Evolutionary conservation across 2,888 invertebrate species (phyloP), one percentile per base, ranked within the genome.

Genomic region (Chymomyza fuscimana): DNA sequence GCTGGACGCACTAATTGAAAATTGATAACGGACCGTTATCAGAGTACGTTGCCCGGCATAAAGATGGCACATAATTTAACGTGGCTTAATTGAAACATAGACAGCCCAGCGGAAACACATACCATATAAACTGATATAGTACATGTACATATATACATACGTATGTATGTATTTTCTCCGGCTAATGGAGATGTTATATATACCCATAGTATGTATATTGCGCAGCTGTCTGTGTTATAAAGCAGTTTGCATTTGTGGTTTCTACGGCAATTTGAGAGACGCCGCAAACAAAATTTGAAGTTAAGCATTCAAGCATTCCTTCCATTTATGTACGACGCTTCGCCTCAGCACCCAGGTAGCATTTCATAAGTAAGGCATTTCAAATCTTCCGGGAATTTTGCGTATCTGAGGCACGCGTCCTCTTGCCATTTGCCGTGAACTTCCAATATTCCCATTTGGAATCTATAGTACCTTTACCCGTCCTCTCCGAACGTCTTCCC

Each of bases 341-440:
- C 12, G 15, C 16, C 22, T 16, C 54, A 54, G 22, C 54, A 54
- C 54, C 58, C 58, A 25, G 58, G 58, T 29, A 25, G 15, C 40
- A 60, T 60, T 60, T 60, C 63, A 54, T 58, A 67, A 65, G 54
- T 77, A 58, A 59, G 77, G 68, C 72, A 71, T 76, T 81, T 73
- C 66, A 76, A 84, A 72, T 85, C 83, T 77, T 83, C 79, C 63
- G 85, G 85, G 83, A 84, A 84, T 85, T 80, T 75, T 78, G 74
- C 80, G 80, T 83, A 85, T 84, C 85, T 85, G 69, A 64, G 69
- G 74, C 72, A 77, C 72, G 79, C 77, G 61, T 70, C 59, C 78
- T 73, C 58, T 74, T 74, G 59, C 25, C 58, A 58, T 54, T 52
- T 59, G 62, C 50, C 65, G 69, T 40, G 6, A 54, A 16, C 22